Evolutionary conservation across 2,888 invertebrate species (phyloP).

Genomic region (Eucera pruinosa): DNA sequence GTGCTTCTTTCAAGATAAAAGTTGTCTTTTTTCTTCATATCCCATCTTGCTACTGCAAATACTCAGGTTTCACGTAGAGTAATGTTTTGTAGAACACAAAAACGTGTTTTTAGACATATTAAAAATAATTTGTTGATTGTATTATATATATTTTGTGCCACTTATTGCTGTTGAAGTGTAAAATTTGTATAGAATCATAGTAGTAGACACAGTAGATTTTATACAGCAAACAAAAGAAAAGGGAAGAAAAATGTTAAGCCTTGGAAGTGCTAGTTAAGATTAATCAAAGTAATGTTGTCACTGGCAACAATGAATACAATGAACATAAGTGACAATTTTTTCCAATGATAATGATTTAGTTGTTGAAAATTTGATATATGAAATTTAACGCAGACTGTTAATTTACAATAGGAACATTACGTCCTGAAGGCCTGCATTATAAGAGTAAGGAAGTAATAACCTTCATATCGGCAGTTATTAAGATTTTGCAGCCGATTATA

Average conservation of each 20-base stretch:
- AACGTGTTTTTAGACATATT: constrained; percentile 43
- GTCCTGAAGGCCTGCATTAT: constrained; percentile 64
- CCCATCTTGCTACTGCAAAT: constrained; percentile 40
- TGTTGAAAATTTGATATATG: constrained; percentile 24
- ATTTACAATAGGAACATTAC: constrained; percentile 61
- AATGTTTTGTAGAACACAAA: constrained; percentile 52
- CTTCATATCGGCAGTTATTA: constrained; percentile 52
- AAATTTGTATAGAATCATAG: constrained; percentile 61
- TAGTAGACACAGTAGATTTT: constrained; percentile 69
- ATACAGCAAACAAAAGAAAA: constrained; percentile 59
- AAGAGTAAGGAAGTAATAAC: constrained; percentile 64
- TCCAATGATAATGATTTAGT: constrained; percentile 23
- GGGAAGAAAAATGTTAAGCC: constrained; percentile 53
- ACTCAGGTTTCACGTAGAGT: constrained; percentile 61
- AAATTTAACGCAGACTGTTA: constrained; percentile 34
- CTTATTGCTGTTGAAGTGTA: constrained; percentile 56
- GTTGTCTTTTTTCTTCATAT: constrained; percentile 23
- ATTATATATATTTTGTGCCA: constrained; percentile 60
- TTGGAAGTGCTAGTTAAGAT: constrained; percentile 56
- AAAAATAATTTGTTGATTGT: constrained; percentile 52
- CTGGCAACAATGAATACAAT: constrained; percentile 76
- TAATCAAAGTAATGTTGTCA: constrained; percentile 54
- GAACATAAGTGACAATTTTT: constrained; percentile 60
- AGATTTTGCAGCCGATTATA: constrained; percentile 48
- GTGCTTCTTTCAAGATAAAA: not conserved